Conservation (phyloP, 2,113 vertebrate species). For the Malurus elegans region DNA sequence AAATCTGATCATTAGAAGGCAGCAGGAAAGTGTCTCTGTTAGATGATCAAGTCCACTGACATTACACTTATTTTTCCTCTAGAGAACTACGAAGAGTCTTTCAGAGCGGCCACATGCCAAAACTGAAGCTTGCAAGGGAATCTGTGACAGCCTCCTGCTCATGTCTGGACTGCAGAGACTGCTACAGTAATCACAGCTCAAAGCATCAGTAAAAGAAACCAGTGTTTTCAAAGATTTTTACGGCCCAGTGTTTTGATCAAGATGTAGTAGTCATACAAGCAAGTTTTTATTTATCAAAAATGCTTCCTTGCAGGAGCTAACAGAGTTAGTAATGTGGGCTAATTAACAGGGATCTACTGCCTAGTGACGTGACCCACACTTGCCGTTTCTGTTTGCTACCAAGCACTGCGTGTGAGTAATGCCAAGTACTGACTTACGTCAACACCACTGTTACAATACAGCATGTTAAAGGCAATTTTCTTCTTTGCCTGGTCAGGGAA, state of each 20-base stretch:
- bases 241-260: background rate
- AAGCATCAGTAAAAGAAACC: background rate
- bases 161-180: background rate
- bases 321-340: background rate
- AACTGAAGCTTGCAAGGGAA: background rate
- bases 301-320: background rate
- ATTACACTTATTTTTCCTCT: background rate
- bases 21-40: background rate
- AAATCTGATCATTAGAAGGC: background rate
- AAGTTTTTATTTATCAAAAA: background rate
- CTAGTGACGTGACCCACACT: rapidly evolving
- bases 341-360: background rate
- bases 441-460: background rate
- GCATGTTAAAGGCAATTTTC: background rate
- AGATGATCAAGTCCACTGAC: background rate
- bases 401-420: background rate
- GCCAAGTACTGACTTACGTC: background rate
- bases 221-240: background rate
- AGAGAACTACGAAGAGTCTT: background rate
- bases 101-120: background rate
- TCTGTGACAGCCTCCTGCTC: background rate
- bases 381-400: background rate
- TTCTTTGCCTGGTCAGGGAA: background rate
- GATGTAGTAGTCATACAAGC: background rate
- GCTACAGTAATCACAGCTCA: background rate